Evolutionary conservation across 53 echinoderm and acorn worm genomes (phyloP), one percentile per base, ranked within the genome.

Genomic region (Temnopleurus reevesii): DNA sequence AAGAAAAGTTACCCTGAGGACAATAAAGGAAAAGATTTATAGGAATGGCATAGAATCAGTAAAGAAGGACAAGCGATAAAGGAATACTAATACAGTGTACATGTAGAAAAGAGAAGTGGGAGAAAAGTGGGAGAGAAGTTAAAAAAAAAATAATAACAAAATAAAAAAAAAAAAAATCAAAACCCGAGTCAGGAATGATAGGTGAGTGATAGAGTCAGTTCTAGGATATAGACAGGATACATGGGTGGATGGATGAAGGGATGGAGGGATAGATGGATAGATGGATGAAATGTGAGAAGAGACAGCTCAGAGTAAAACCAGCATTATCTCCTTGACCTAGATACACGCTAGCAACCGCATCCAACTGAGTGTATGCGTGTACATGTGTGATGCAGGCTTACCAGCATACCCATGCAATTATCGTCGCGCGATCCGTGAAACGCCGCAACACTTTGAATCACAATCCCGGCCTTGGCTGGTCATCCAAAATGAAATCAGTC

Each of bases 401-500:
- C 53, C 81, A 45, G 81, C 81, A 83, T 83, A 35, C 33, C 83
- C 1, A 21, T 83, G 54, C 82, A 82, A 83, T 83, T 83, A 83
- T 33, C 55, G 8, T 55, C 83, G 57, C 83, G 12, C 55, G 35
- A 83, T 55, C 83, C 21, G 55, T 35, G 54, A 53, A 35, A 83
- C 34, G 46, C 79, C 12, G 59, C 71, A 55, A 31, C 83, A 55
- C 55, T 55, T 53, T 19, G 7, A 53, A 83, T 83, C 55, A 53
- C 56, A 7, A 53, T 30, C 53, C 18, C 57, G 56, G 83, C 83
- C 83, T 83, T 83, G 83, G 83, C 54, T 55, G 83, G 83, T 83
- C 83, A 83, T 55, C 35, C 83, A 83, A n/a, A 83, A 83, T 83
- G 83, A 56, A 83, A 83, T 83, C 55, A 83, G 83, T 83, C 83